phyloP scores from a whole-genome alignment of 2,888 invertebrate species.

The Nephrotoma guestfalica region DNA sequence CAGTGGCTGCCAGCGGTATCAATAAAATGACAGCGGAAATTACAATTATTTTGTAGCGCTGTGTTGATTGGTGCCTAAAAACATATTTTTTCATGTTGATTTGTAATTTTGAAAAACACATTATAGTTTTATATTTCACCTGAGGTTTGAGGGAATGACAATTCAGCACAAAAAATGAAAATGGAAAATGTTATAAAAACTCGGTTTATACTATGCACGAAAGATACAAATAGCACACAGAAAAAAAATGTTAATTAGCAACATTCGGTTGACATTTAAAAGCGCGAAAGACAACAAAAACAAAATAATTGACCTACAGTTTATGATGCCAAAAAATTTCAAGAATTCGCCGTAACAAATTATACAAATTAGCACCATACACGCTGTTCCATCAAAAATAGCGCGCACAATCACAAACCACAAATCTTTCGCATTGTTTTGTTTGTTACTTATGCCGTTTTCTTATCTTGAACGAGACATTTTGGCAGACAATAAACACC shows the following conservation, averaged over 20 bases:
- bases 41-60: too few species aligned
- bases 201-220: too few species aligned
- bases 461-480: neutral
- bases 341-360: neutral
- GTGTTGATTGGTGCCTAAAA: too few species aligned
- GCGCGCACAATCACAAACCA: neutral
- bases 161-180: too few species aligned
- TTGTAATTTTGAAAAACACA: too few species aligned
- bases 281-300: neutral
- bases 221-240: neutral
- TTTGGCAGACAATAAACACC: neutral
- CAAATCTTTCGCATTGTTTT: neutral
- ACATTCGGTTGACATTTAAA: neutral
- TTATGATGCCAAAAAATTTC: neutral
- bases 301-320: neutral
- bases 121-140: too few species aligned
- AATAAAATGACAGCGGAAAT: too few species aligned
- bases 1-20: too few species aligned
- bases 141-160: too few species aligned
- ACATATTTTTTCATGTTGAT: too few species aligned
- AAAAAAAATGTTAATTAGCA: neutral
- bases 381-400: neutral
- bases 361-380: neutral
- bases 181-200: too few species aligned
- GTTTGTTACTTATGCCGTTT: neutral